Base-by-base conservation (phyloP, 2,888 invertebrate species). In the Diarsia mendica region DNA sequence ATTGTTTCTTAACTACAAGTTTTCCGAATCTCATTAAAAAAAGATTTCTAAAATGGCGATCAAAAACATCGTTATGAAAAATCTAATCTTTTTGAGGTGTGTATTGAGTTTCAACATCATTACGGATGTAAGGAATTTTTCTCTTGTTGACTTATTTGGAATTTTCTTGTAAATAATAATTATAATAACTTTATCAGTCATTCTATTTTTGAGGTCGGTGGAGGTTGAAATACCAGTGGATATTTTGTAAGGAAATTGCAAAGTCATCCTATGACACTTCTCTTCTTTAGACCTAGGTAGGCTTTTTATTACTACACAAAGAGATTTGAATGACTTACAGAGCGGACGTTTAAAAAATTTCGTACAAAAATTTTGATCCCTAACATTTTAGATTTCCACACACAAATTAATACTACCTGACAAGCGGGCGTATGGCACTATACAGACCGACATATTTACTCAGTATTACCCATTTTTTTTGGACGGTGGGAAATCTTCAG, bases 81-180 rank as follows among this genome's bases (percentile, higher is more conserved):
- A 74, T 20, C 33, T 64, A 78, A 77, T 79, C 46, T 72, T 68
- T 58, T 48, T 39, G 28, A 6, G 48, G 58, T 55, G n/a, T 13
- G 39, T 72, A 83, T 87, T 46, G 51, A 65, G 77, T 87, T 88
- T 67, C 87, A 60, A 18, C 28, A 60, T 86, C 80, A 85, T 87
- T 87, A 87, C 69, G 71, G 67, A 75, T 61, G 78, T 75, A 82
- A 87, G 80, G 69, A 84, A 83, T 44, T 81, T 75, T 83, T 86
- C 76, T 72, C 49, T 65, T 71, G 79, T 70, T 88, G 80, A 79
- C 77, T 75, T 77, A 73, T 82, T 79, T 80, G 28, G 63, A 67
- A 72, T 23, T 75, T 80, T 11, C n/a, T 71, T 44, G 64, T 60
- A 23, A 51, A 3, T n/a, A 69, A 58, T 66, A 44, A 66, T 77